phyloP scores from a whole-genome alignment of 2,888 invertebrate species.

The Drosophila silvestris region DNA sequence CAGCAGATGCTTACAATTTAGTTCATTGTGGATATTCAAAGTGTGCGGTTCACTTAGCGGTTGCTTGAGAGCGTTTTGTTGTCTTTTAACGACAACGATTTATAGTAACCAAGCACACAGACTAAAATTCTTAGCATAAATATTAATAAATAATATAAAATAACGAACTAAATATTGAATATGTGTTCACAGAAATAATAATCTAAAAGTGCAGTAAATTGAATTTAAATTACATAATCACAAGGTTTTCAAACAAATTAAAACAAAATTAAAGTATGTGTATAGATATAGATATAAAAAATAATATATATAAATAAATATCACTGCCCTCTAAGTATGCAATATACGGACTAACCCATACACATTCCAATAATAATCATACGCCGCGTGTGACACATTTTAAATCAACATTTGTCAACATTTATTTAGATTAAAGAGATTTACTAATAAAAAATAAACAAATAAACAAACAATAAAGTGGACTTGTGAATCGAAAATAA shows the following conservation, averaged over 20 bases:
- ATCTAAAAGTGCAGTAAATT: not conserved
- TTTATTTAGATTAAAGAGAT: not conserved
- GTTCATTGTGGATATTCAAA: conserved; percentile 55
- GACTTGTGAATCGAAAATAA: not conserved
- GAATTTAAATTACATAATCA: not conserved
- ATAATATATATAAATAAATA: conserved; percentile 12
- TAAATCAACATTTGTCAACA: not conserved
- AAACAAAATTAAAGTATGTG: not conserved
- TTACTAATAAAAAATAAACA: not conserved
- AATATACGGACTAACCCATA: conserved; percentile 46
- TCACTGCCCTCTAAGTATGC: conserved; percentile 60
- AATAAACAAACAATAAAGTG: not conserved
- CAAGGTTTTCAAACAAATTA: conserved; percentile 18
- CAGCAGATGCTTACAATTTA: conserved; percentile 36
- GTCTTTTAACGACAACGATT: conserved; percentile 3
- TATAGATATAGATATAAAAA: conserved; percentile 3
- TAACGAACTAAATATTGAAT: not conserved
- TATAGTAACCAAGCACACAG: not conserved
- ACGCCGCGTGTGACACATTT: conserved; percentile 27
- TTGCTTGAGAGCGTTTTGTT: not conserved
- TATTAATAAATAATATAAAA: not conserved
- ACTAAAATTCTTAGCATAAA: not conserved
- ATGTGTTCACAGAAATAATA: not conserved
- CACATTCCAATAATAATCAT: conserved; percentile 20
- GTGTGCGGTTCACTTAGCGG: conserved; percentile 47